Conservation (phyloP, 2,888 invertebrate genomes). For the Agriopis aurantiaria region DNA sequence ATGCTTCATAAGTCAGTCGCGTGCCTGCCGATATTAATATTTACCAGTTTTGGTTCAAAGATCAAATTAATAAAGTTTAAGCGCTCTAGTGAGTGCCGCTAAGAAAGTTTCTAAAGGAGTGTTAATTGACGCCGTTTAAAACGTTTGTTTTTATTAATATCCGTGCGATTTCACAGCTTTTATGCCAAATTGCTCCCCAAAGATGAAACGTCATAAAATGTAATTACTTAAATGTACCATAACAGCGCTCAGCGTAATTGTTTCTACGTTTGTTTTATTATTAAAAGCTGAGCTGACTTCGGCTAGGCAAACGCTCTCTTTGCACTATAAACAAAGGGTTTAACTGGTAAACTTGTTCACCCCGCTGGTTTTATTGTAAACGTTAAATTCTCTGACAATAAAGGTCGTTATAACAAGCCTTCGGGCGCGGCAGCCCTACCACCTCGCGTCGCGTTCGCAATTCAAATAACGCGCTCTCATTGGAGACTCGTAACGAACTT, state of each 20-base stretch:
- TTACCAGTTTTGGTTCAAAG: slow-evolving; percentile 24
- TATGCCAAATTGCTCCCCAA: slow-evolving; percentile 24
- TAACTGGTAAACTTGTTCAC: slow-evolving; percentile 59
- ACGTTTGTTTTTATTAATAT: slow-evolving; percentile 33
- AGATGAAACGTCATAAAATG: slow-evolving; percentile 37
- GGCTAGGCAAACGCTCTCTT: slow-evolving; percentile 48
- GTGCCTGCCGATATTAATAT: slow-evolving; percentile 34
- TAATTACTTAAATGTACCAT: slow-evolving; percentile 35
- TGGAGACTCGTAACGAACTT: slow-evolving; percentile 70
- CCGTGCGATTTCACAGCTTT: slow-evolving; percentile 16
- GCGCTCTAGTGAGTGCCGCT: slow-evolving; percentile 6
- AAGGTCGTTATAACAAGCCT: slow-evolving; percentile 73
- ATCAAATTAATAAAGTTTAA: slow-evolving; percentile 42
- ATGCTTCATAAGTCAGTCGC: neutral
- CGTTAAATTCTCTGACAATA: slow-evolving; percentile 69
- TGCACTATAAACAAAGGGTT: slow-evolving; percentile 53
- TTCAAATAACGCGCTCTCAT: slow-evolving; percentile 68
- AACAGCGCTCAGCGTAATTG: slow-evolving; percentile 38
- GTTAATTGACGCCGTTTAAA: slow-evolving; percentile 26
- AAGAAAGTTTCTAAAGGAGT: slow-evolving; percentile 34
- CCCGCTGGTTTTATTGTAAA: slow-evolving; percentile 55
- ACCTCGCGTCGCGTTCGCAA: slow-evolving; percentile 57
- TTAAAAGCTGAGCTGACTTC: slow-evolving; percentile 29
- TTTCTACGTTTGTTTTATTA: slow-evolving; percentile 40
- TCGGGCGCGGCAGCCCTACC: slow-evolving; percentile 63